Evolutionary conservation across 2,797 vertebrate genomes (phyloP), one percentile per base, ranked within the genome.

Genomic region (Malurus splendens): DNA sequence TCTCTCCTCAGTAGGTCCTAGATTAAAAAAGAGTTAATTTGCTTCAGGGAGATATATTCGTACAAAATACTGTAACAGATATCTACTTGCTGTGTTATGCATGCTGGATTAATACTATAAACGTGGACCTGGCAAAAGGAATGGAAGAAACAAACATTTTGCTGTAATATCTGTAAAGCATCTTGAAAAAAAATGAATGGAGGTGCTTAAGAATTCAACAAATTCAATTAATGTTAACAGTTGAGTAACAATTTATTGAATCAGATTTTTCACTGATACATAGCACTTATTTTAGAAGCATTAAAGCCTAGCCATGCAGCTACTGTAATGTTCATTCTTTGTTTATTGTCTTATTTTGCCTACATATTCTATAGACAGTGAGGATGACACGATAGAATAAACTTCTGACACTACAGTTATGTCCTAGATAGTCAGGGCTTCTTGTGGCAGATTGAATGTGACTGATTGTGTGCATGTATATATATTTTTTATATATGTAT

Each of bases 231-330:
- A 36, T 42, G 5, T 57, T 38, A 87, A 55, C 12, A 28, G 14
- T 36, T 59, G 18, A 47, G 13, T 60, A 60, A 19, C 5, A 48
- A 6, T 36, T 52, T 61, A 38, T 20, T 73, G 67, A 50, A 50
- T 41, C 23, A 70, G 52, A 61, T 42, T 83, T 80, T 65, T 20
- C 12, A 20, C 41, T 52, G 14, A 45, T 61, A 28, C 2, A 0
- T 55, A 8, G 33, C 1, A 36, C 9, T 67, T 64, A 41, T 44
- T 68, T 79, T 56, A 56, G 25, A 8, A 44, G 20, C 65, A 36
- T 57, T 71, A 45, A 65, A 6, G 4, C 1, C 1, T 3, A 17
- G 7, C 17, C 42, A n/a, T 12, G 20, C 8, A 60, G 10, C 8
- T 68, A 1, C n/a, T 66, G 12, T 47, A n/a, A 30, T 42, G 6